Base-by-base conservation (phyloP, 1,140 invertebrate genomes). In the Psilanteris sp. region DNA sequence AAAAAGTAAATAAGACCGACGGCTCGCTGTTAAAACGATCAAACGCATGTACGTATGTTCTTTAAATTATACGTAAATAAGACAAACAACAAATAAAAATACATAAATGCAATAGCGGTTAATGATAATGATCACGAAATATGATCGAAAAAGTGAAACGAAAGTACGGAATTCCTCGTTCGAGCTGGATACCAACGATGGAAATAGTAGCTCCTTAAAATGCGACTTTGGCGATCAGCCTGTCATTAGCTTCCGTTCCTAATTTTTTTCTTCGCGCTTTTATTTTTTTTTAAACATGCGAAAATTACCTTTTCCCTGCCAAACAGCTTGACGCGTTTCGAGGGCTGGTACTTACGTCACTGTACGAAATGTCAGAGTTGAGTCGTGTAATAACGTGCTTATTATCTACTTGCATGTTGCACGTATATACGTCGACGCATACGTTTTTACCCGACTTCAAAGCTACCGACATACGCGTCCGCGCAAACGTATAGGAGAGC, bases 341-440 rank as follows among this genome's bases (percentile, higher is more conserved):
- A 36, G 54, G 50, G 41, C 50, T 29, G 29, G 8, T 11, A 52
- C 59, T 61, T 74, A 61, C 71, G 61, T 74, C 71, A 74, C 24
- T 34, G 61, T 74, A 67, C 61, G 26, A 74, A 74, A 74, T 67
- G 71, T 74, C 71, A 74, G 54, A 74, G 71, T 74, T 67, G 70
- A 74, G 61, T 66, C 70, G 70, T 46, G 70, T 66, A 67, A 74
- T 74, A 66, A 67, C 46, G 59, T 20, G 54, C 43, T 67, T 54
- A 67, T 67, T 74, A 74, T 66, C 52, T 61, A 34, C 70, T 57
- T 54, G 70, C 61, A 61, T 66, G 70, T 36, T 57, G 70, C 59
- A 54, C 52, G 54, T 41, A 66, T 14, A 32, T 20, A 48, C 9
- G 36, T 34, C 15, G 41, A 41, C 34, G 41, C 41, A 52, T 37